Conservation (phyloP, 2,797 vertebrate genomes). For the Tauraco hartlaubi region DNA sequence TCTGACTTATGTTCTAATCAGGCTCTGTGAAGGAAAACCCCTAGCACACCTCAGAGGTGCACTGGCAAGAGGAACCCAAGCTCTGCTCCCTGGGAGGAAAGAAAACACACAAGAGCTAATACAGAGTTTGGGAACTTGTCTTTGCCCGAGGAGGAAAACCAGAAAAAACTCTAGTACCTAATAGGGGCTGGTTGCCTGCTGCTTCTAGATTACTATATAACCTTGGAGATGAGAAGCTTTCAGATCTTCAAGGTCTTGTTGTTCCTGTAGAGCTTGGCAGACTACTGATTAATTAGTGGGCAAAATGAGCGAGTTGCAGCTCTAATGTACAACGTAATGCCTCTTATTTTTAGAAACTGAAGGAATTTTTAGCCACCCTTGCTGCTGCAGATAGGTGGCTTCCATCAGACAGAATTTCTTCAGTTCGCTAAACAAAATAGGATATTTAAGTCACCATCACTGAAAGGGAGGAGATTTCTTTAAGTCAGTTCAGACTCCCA, state of each 20-base stretch:
- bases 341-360: slow-evolving; percentile 9
- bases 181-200: background rate
- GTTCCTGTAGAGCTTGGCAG: background rate
- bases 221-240: background rate
- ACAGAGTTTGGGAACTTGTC: background rate
- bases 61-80: background rate
- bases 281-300: background rate
- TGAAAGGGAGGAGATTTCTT: background rate
- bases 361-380: background rate
- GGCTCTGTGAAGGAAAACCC: background rate
- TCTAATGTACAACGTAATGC: background rate
- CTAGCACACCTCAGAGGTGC: background rate
- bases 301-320: background rate
- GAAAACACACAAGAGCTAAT: background rate
- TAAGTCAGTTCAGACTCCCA: background rate
- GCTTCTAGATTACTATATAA: background rate
- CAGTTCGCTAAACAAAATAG: background rate
- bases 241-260: background rate
- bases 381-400: background rate
- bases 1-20: background rate
- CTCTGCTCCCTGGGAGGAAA: background rate
- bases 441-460: background rate
- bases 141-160: background rate
- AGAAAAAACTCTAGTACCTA: background rate
- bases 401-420: background rate